Conservation (phyloP, 1,140 invertebrate species). For the Dendroctonus valens region DNA sequence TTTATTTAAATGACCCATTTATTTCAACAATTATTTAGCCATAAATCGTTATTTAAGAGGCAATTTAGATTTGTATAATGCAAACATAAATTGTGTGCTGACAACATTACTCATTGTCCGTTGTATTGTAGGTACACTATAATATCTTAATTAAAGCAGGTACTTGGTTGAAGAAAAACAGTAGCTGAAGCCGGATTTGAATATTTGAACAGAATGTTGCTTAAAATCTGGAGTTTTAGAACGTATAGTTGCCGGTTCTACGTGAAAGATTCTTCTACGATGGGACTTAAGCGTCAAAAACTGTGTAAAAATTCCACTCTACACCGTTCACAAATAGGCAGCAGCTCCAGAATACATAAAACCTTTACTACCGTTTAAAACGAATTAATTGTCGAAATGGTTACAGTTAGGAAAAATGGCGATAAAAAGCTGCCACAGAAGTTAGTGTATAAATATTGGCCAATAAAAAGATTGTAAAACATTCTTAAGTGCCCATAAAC, state of each 20-base stretch:
- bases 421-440: conserved; percentile 29
- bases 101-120: too few relatives aligned
- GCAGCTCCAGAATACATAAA: conserved; percentile 16
- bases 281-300: not conserved
- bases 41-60: conserved; percentile 15
- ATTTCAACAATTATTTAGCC: conserved; percentile 18
- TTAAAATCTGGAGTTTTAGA: too few relatives aligned
- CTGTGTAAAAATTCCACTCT: not conserved
- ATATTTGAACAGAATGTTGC: too few relatives aligned
- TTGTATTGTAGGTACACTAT: too few relatives aligned
- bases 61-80: conserved; percentile 16
- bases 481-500: conserved; percentile 29
- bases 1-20: conserved; percentile 15
- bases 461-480: conserved; percentile 32
- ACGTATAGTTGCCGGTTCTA: not conserved
- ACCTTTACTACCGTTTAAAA: conserved; percentile 23
- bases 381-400: conserved; percentile 24
- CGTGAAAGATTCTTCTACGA: not conserved
- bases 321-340: conserved; percentile 8
- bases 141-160: too few relatives aligned
- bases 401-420: conserved; percentile 29
- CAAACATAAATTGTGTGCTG: conserved; percentile 9
- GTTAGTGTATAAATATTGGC: conserved; percentile 28
- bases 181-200: too few relatives aligned
- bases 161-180: too few relatives aligned